Percentiles rank a stretch among this genome's conserved stretches.
Evolutionary conservation across 1,140 invertebrate genomes (phyloP).

Genomic region (Saccostrea cuccullata): DNA sequence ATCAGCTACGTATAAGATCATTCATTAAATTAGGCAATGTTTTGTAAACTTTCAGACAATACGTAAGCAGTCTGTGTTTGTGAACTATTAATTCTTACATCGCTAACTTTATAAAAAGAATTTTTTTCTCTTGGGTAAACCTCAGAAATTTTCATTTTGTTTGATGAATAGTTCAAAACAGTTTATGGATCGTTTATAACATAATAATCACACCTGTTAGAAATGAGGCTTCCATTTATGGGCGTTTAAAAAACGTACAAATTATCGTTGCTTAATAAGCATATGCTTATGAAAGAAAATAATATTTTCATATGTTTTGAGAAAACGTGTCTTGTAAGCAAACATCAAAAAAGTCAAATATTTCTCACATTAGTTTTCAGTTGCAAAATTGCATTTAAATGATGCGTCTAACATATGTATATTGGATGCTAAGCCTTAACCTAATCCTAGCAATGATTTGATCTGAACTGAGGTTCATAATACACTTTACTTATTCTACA

Average conservation of each 20-base stretch:
- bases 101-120: neutral
- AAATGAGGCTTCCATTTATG: neutral
- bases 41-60: conserved; percentile 14
- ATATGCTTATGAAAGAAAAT: no score
- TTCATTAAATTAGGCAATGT: neutral
- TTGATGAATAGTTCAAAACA: conserved; percentile 10
- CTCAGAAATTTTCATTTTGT: conserved; percentile 28
- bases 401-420: no score
- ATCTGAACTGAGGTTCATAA: no score
- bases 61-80: neutral
- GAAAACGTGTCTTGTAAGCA: no score
- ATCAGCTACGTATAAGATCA: neutral
- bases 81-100: conserved; percentile 2
- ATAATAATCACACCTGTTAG: neutral
- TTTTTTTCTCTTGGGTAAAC: conserved; percentile 27
- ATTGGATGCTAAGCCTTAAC: no score
- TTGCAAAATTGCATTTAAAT: no score
- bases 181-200: conserved; percentile 9
- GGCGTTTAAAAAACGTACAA: neutral
- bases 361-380: no score
- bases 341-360: no score
- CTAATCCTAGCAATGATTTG: no score
- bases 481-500: no score
- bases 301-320: no score
- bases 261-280: no score